Evolutionary conservation across 2,888 invertebrate species (phyloP).

Genomic region (Antitype chi): DNA sequence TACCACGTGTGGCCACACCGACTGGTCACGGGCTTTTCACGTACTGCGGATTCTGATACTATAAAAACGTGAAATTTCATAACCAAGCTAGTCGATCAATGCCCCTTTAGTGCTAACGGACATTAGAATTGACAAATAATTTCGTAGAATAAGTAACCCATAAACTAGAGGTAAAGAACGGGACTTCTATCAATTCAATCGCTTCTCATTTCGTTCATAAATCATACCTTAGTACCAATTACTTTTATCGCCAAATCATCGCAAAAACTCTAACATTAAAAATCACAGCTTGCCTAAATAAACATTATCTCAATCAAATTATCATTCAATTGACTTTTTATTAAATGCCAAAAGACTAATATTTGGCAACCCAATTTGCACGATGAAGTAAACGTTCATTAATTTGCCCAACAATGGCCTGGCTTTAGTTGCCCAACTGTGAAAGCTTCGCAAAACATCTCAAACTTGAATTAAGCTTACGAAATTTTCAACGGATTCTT

Average conservation of each 20-base stretch:
- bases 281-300: conserved; percentile 6
- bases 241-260: conserved; percentile 15
- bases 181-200: not conserved
- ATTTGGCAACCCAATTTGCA: conserved; percentile 61
- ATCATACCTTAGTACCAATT: conserved; percentile 11
- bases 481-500: conserved; percentile 45
- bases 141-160: too few relatives aligned
- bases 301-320: conserved; percentile 19
- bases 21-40: not conserved
- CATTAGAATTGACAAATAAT: too few relatives aligned
- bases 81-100: not conserved
- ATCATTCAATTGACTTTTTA: conserved; percentile 46
- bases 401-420: conserved; percentile 59
- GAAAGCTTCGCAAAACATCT: conserved; percentile 58
- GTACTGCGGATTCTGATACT: not conserved
- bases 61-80: not conserved
- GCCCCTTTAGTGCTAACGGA: not conserved
- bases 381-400: conserved; percentile 58
- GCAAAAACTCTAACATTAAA: not conserved
- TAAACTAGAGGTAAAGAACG: not conserved
- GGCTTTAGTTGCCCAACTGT: conserved; percentile 50
- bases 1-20: not conserved
- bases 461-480: conserved; percentile 40
- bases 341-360: conserved; percentile 39
- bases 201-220: not conserved